Evolutionary conservation across 2,113 vertebrate genomes (phyloP), one percentile per base, ranked within the genome.

Genomic region (Burhinus oedicnemus): DNA sequence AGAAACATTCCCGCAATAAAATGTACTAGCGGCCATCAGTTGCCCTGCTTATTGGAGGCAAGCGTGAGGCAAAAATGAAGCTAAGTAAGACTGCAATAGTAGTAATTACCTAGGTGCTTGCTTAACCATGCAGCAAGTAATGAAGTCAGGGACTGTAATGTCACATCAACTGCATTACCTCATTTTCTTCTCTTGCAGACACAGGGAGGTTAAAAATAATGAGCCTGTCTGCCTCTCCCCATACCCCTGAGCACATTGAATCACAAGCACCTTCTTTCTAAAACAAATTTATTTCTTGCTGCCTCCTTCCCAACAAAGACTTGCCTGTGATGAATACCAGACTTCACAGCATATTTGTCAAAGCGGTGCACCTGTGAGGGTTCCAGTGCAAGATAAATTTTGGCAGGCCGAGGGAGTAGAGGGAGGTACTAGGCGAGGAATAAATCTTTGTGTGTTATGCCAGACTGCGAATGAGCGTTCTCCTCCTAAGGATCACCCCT

Each of bases 211-310:
- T 95, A 90, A 94, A 96, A 97, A 96, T 96, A 97, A 97, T 95
- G 96, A 96, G 94, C 95, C 94, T 97, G 97, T 97, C 97, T 97
- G 90, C 92, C 81, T 96, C 70, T 14, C 65, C 44, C 78, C 60
- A 36, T 97, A 96, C 95, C 97, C 97, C 95, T 92, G 98, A 98
- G 98, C 98, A 76, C 97, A 97, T 57, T 97, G 98, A 97, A 97
- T 97, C 98, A 91, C 97, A 95, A 97, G 98, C 97, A 97, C 97
- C 97, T 98, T 97, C 97, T 97, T 97, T 98, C 98, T 98, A 98
- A 99, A 98, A 99, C 98, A 99, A 99, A 99, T 99, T 98, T 99
- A 99, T 99, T 99, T 98, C 98, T 97, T 97, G 97, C 98, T 97
- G 97, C 98, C 98, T 98, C 98, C 97, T 97, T 97, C 97, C 98